Percentiles rank a stretch among this genome's conserved stretches.
phyloP scores from a whole-genome alignment of 2,797 vertebrate species.

The Chelon labrosus region DNA sequence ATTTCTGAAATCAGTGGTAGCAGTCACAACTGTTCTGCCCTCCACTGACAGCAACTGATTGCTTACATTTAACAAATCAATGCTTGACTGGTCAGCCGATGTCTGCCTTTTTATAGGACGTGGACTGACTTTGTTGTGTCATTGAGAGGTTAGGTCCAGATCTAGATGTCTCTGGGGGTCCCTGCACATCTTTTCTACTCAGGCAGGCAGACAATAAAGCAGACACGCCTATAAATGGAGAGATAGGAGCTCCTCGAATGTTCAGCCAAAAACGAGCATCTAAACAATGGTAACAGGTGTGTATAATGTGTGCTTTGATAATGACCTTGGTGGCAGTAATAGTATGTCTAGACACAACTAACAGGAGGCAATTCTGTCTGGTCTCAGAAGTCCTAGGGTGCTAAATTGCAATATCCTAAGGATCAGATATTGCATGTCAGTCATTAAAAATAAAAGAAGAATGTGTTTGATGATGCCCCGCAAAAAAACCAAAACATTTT shows the following conservation, averaged over 20 bases:
- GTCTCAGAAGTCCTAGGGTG: conserved; percentile 55
- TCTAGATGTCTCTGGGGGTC: conserved; percentile 70
- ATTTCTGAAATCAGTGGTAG: conserved; percentile 30
- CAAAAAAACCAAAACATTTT: conserved; percentile 7
- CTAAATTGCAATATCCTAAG: conserved; percentile 43
- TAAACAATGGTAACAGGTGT: conserved; percentile 84
- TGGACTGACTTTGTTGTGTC: conserved; percentile 72
- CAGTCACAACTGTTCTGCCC: conserved; percentile 40
- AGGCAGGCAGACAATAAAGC: conserved; percentile 77
- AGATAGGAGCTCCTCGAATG: conserved; percentile 75
- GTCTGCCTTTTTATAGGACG: conserved; percentile 64
- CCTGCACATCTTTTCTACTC: conserved; percentile 75
- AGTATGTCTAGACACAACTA: conserved; percentile 82
- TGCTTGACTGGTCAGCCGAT: conserved; percentile 66
- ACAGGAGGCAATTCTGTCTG: conserved; percentile 67
- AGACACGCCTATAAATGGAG: conserved; percentile 79
- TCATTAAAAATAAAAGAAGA: conserved; percentile 38
- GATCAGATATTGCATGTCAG: conserved; percentile 35
- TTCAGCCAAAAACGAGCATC: conserved; percentile 76
- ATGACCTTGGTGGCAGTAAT: conserved; percentile 78
- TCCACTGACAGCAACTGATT: conserved; percentile 56
- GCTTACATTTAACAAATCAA: conserved; percentile 67
- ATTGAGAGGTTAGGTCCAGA: conserved; percentile 76
- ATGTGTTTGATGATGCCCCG: conserved; percentile 4
- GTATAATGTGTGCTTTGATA: conserved; percentile 78